Percentiles rank a stretch among this genome's conserved stretches.
Conservation (phyloP, 1,140 invertebrate species). For the Xylocopa sonorina region DNA sequence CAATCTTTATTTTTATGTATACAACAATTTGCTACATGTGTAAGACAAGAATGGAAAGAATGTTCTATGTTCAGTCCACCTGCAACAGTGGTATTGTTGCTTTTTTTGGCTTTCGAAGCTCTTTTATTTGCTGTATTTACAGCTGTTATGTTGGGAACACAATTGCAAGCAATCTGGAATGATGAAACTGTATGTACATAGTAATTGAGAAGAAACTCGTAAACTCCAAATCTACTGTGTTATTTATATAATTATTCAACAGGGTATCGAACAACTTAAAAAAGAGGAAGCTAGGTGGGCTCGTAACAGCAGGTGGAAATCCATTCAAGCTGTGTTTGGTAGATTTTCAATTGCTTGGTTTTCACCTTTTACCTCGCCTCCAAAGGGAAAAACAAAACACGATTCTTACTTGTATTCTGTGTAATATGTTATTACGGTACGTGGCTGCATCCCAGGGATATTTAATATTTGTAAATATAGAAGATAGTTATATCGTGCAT, state of each 20-base stretch:
- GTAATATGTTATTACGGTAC: slow-evolving; percentile 73
- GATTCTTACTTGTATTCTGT: slow-evolving; percentile 91
- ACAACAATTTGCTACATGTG: slow-evolving; percentile 96
- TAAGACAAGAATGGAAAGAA: slow-evolving; percentile 96
- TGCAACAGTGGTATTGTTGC: slow-evolving; percentile 95
- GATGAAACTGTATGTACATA: slow-evolving; percentile 94
- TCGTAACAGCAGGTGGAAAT: slow-evolving; percentile 95
- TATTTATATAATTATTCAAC: slow-evolving; percentile 48
- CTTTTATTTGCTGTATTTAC: slow-evolving; percentile 99
- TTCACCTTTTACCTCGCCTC: slow-evolving; percentile 93
- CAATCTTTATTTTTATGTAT: slow-evolving; percentile 96
- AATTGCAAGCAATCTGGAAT: slow-evolving; percentile 98
- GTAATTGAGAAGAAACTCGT: background rate
- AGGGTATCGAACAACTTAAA: slow-evolving; percentile 97
- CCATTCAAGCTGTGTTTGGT: slow-evolving; percentile 96
- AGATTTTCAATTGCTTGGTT: slow-evolving; percentile 96
- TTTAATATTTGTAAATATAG: slow-evolving; percentile 60
- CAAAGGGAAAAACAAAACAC: slow-evolving; percentile 88
- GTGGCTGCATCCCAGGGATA: slow-evolving; percentile 50
- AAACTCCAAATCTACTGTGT: slow-evolving; percentile 15
- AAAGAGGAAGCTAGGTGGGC: slow-evolving; percentile 96
- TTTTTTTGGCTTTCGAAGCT: slow-evolving; percentile 98
- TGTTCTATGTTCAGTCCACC: slow-evolving; percentile 97
- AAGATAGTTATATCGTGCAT: slow-evolving; percentile 36
- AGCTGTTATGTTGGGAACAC: slow-evolving; percentile 97